Conservation (phyloP, 2,113 vertebrate species). For the Peromyscus californicus region DNA sequence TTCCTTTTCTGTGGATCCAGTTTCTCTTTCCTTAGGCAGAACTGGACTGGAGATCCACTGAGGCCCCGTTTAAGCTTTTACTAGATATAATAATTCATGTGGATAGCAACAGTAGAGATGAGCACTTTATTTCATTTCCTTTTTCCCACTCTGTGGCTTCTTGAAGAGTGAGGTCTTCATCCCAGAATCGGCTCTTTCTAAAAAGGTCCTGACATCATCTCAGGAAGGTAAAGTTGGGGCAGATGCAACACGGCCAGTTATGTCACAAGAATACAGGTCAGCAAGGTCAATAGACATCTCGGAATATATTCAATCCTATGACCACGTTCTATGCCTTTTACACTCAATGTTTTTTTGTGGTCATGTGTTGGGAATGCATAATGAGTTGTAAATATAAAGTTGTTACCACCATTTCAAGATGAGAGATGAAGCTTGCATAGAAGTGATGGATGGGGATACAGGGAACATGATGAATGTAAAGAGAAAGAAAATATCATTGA, state of each 20-base stretch:
- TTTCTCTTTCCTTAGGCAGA: background rate
- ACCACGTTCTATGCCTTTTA: background rate
- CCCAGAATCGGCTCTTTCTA: background rate
- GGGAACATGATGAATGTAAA: background rate
- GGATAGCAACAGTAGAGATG: background rate
- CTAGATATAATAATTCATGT: background rate
- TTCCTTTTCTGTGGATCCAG: background rate
- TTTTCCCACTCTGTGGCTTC: background rate
- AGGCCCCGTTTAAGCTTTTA: background rate
- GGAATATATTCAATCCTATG: background rate
- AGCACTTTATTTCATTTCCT: background rate
- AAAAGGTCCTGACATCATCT: background rate
- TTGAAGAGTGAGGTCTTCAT: background rate
- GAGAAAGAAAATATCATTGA: background rate
- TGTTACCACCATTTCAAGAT: background rate
- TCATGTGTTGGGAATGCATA: background rate
- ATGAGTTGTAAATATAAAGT: conserved; percentile 10
- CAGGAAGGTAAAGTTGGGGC: background rate
- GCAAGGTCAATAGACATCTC: background rate
- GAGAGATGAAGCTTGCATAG: background rate
- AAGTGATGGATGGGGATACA: background rate
- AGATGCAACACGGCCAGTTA: background rate
- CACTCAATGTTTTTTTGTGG: background rate
- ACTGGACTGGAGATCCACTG: background rate
- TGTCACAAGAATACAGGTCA: background rate